Percentiles rank a stretch among this genome's conserved stretches.
Evolutionary conservation across 2,888 invertebrate species (phyloP).

Genomic region (Euplagia quadripunctaria): DNA sequence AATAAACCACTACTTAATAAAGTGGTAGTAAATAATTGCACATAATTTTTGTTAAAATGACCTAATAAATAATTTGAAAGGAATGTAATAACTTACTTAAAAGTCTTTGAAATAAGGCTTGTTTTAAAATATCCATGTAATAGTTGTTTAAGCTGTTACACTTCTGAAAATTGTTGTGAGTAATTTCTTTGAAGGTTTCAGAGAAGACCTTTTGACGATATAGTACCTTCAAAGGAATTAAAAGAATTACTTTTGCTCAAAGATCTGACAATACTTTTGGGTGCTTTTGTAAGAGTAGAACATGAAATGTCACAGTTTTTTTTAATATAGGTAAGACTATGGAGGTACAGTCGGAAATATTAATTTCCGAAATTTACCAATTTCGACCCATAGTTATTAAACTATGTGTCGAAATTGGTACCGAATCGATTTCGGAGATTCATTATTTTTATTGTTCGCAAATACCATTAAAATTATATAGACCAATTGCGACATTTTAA

Average conservation of each 20-base stretch:
- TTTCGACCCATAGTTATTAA: too few species aligned
- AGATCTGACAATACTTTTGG: too few species aligned
- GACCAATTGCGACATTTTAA: not conserved
- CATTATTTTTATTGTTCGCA: not conserved
- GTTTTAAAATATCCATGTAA: not conserved
- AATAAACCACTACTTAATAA: not conserved
- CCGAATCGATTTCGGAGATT: not conserved
- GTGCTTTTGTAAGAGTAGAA: too few species aligned
- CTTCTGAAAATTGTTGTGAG: too few species aligned
- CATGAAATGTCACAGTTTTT: too few species aligned
- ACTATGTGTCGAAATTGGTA: not conserved
- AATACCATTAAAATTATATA: not conserved
- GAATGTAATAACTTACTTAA: not conserved
- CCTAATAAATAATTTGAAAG: constrained; percentile 1
- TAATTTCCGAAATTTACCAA: too few species aligned
- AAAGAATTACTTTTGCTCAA: too few species aligned
- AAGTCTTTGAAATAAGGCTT: not conserved
- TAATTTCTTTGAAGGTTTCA: too few species aligned
- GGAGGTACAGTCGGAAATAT: not conserved
- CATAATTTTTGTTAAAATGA: not conserved
- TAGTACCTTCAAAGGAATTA: too few species aligned
- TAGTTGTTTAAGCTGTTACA: not conserved
- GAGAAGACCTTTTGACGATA: too few species aligned
- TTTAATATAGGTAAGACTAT: not conserved
- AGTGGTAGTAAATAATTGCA: not conserved